phyloP scores from a whole-genome alignment of 1,140 invertebrate species.

The Drosophila paulistorum region DNA sequence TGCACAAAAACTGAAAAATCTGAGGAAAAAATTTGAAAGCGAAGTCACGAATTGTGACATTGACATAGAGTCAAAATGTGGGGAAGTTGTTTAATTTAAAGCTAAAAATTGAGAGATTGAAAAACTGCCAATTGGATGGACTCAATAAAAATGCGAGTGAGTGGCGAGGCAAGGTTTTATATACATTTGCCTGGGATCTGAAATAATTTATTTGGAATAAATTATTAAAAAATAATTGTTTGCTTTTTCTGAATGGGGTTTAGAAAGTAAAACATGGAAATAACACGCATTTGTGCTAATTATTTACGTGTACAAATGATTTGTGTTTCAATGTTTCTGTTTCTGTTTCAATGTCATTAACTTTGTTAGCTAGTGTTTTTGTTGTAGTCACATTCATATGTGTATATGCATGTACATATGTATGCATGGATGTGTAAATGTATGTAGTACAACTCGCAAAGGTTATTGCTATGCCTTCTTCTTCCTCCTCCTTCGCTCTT shows the following conservation, averaged over 20 bases:
- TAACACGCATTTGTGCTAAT: slow-evolving; percentile 37
- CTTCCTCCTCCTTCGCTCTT: slow-evolving; percentile 18
- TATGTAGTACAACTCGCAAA: slow-evolving; percentile 38
- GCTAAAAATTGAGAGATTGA: neutral
- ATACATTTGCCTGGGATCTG: neutral
- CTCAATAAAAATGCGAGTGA: neutral
- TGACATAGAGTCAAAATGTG: neutral
- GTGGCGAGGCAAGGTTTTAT: neutral
- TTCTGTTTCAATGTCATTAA: slow-evolving; percentile 66
- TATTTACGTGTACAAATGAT: slow-evolving; percentile 51
- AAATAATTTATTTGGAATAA: slow-evolving; percentile 35
- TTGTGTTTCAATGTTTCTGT: neutral
- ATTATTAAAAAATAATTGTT: slow-evolving; percentile 23
- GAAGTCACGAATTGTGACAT: slow-evolving; percentile 8
- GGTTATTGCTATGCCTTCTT: slow-evolving; percentile 19
- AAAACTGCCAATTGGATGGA: slow-evolving; percentile 8
- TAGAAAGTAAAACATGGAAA: slow-evolving; percentile 26
- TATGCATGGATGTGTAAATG: neutral
- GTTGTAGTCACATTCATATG: slow-evolving; percentile 26
- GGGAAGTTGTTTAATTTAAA: neutral
- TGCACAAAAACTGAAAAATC: no score
- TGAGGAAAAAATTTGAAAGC: neutral
- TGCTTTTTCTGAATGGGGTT: slow-evolving; percentile 13
- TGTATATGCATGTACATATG: slow-evolving; percentile 3
- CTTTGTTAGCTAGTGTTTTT: slow-evolving; percentile 25